phyloP scores from a whole-genome alignment of 2,113 vertebrate species.

The Laticauda colubrina region DNA sequence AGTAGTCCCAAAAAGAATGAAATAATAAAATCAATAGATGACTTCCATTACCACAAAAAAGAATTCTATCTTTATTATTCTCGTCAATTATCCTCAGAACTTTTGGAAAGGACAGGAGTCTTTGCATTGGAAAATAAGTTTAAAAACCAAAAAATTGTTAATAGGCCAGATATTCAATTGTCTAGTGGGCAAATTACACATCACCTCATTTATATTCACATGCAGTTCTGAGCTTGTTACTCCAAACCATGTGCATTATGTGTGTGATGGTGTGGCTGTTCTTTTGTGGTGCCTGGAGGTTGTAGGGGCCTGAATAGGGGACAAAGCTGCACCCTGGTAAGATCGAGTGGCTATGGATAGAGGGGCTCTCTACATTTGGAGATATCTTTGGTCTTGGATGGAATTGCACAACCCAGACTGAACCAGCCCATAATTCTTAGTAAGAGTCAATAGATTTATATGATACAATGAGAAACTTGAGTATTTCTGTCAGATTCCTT shows the following conservation, averaged over 20 bases:
- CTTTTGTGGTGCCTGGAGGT: background rate
- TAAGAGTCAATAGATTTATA: background rate
- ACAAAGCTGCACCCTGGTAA: background rate
- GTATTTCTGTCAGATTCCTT: background rate
- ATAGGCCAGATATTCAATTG: constrained; percentile 1
- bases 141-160: background rate
- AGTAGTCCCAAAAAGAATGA: background rate
- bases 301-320: background rate
- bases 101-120: background rate
- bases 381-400: background rate
- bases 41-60: background rate
- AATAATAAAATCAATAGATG: background rate
- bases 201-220: constrained; percentile 12
- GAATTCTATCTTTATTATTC: background rate
- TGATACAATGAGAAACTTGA: background rate
- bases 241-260: background rate
- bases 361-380: background rate
- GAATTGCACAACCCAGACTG: background rate
- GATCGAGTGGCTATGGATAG: background rate
- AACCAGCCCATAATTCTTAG: background rate
- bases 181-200: constrained; percentile 13
- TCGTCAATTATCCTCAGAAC: background rate
- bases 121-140: background rate
- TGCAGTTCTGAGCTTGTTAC: constrained; percentile 1
- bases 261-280: background rate